Evolutionary conservation across 2,797 vertebrate genomes (phyloP).

Genomic region (Smutsia temminckii): DNA sequence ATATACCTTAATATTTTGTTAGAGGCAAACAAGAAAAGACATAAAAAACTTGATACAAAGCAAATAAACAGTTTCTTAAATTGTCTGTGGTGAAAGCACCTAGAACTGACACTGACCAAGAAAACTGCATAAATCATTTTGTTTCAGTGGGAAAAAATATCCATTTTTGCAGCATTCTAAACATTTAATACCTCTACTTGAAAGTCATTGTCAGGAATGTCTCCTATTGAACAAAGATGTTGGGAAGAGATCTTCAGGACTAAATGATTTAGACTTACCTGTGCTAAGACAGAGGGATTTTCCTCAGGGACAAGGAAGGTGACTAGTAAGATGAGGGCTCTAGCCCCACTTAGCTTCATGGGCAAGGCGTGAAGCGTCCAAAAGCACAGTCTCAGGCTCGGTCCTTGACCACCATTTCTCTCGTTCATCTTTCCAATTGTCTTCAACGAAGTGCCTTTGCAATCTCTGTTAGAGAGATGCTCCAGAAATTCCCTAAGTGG

Average conservation of each 20-base stretch:
- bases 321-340: neutral
- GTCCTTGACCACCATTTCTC: neutral
- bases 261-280: neutral
- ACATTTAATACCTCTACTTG: neutral
- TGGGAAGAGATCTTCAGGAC: neutral
- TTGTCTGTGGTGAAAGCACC: neutral
- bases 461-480: neutral
- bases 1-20: neutral
- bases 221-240: neutral
- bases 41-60: neutral
- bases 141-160: neutral
- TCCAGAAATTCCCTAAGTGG: neutral
- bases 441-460: neutral
- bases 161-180: neutral
- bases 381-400: neutral
- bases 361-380: neutral
- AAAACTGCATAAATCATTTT: neutral
- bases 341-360: neutral
- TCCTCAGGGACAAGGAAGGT: neutral
- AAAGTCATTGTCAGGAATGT: neutral
- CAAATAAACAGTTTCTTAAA: neutral
- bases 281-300: neutral
- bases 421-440: conserved; percentile 5
- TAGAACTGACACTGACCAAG: neutral
- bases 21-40: neutral